Evolutionary conservation across 2,113 vertebrate genomes (phyloP), one percentile per base, ranked within the genome.

Genomic region (Periophthalmodon schlosseri): DNA sequence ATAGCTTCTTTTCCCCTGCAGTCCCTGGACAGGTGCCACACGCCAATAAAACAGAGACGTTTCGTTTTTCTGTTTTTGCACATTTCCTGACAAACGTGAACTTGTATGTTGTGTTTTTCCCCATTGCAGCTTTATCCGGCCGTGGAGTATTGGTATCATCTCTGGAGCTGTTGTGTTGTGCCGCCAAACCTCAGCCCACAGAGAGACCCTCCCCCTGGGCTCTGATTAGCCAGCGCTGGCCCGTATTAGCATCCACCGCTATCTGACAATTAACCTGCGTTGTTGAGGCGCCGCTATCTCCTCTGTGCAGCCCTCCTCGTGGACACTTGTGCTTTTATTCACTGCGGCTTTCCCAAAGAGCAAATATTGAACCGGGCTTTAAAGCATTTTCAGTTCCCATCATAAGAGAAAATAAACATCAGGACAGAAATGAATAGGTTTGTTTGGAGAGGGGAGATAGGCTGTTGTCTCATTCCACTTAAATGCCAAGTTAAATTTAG

Each of bases 201-300:
- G 0, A 13, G 76, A 52, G 66, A 50, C 21, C 7, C 11, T 69
- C 69, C 75, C 16, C 0, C 10, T 24, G 50, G 54, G 58, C 70
- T 49, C 57, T 10, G 61, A 52, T 57, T 73, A 80, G 50, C 5
- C 54, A 75, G 54, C 67, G 72, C 39, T 63, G 75, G 39, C 3
- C 69, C 0, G 63, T 66, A 74, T 78, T 80, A 85, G 74, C 79
- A 86, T 80, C 72, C 78, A 80, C 73, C 76, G 49, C 72, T 74
- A 74, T 89, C 82, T 86, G 5, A 77, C 75, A 87, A 91, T 91
- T 91, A 90, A 89, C 89, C 89, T 84, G 82, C 82, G 85, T 91
- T 89, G 90, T 89, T 87, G 84, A 66, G 60, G 50, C 73, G 74
- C 77, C n/a, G 65, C 69, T 81, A 85, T 88, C 87, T 83, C 79